Evolutionary conservation across 1,140 invertebrate genomes (phyloP), one percentile per base, ranked within the genome.

Genomic region (Asbolus verrucosus): DNA sequence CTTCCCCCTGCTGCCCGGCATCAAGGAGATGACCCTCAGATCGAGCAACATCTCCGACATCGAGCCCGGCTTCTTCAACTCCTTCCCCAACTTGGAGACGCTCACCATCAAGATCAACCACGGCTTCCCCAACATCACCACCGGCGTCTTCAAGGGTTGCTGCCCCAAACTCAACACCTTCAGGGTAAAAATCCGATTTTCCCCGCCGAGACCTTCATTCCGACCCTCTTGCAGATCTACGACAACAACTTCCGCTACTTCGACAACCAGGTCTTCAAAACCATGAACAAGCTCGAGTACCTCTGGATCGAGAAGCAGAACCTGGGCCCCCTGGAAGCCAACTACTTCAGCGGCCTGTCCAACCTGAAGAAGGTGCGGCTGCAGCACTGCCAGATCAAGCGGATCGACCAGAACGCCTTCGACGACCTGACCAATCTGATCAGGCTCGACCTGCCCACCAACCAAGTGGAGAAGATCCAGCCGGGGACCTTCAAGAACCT

Each of bases 401-500:
- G 9, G 9, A 61, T 71, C 4, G 33, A 71, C 8, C 43, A 41
- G 61, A 46, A 67, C 16, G 69, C 69, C 1, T 71, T 71, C 18
- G 36, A 67, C 21, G 36, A 65, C 24, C 24, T 71, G 18, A 21
- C 24, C 1, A 27, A 50, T 11, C 43, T 71, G n/a, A 33, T 46
- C 2, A 54, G 41, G 9, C 5, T 71, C 8, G 63, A 67, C 8
- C 18, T 71, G 11, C 43, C 39, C 8, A 21, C 50, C 0, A 71
- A 71, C 33, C 39, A 41, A 9, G 36, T 71, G n/a, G 62, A 71
- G 50, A 43, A 39, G 18, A 66, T 71, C 15, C 16, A 27, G 13
- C 50, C 63, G 13, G 65, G 65, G 4, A 67, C 59, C 3, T 71
- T 71, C 24, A 61, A 46, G 6, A 66, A 71, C 21, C 21, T 66